Percentiles rank a stretch among this genome's conserved stretches.
These are phyloP conservation scores for Napeogenes sylphis DNA, from an alignment of 2,888 invertebrate genomes.

Conservation along the genomic window DNA sequence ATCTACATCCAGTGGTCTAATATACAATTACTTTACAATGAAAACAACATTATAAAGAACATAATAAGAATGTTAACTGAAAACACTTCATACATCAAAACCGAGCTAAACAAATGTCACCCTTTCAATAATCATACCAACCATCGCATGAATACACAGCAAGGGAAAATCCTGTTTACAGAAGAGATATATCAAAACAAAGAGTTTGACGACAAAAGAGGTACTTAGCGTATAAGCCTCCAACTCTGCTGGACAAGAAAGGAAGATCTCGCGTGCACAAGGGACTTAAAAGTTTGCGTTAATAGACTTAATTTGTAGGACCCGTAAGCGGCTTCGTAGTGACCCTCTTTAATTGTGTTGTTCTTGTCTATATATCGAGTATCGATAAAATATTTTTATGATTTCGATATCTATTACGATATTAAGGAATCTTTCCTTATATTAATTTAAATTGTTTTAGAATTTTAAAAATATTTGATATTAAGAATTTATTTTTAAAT, in stretches of 20 bases:
- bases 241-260: constrained; percentile 70
- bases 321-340: constrained; percentile 68
- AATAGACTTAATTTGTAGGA: constrained; percentile 77
- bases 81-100: background rate
- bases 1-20: background rate
- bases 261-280: constrained; percentile 66
- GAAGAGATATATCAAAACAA: constrained; percentile 59
- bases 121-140: constrained; percentile 24
- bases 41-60: background rate
- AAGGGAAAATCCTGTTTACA: constrained; percentile 55
- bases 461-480: too few relatives aligned
- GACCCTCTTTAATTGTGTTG: constrained; percentile 58
- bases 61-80: background rate
- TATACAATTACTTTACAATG: background rate
- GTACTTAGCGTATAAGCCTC: constrained; percentile 74
- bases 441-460: too few relatives aligned
- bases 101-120: constrained; percentile 15
- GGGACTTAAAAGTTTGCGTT: constrained; percentile 76
- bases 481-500: too few relatives aligned
- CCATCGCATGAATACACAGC: constrained; percentile 26
- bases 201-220: constrained; percentile 64
- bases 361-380: constrained; percentile 45
- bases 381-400: constrained; percentile 18
- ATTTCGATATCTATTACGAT: background rate
- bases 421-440: too few relatives aligned